Base-by-base conservation (phyloP, 1,140 invertebrate species). In the Whitmania pigra region DNA sequence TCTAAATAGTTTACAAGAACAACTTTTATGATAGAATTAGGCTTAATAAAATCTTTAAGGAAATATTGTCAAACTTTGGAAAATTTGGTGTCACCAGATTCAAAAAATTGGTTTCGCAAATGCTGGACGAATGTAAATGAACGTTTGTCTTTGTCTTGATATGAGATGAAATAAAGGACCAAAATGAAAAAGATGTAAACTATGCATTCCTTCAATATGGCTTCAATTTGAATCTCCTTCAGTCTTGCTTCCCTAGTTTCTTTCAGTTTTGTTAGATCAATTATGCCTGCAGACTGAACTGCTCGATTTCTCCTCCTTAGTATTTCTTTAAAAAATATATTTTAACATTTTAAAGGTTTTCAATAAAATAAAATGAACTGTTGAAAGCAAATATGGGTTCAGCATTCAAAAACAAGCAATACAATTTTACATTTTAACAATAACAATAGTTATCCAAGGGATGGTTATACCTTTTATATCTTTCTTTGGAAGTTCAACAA, bases 221-320 rank as follows among this genome's bases (percentile, higher is more conserved):
- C 77, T 71, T 81, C 82, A 82, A 85, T 84, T 74, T 84, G 78
- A 7, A 85, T 76, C 73, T 85, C 84, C 73, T 83, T 84, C 70
- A 83, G 55, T 29, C 84, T 75, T 15, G 71, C 70, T 71, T 78
- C 76, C 69, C 81, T 76, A 25, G 79, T 75, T 69, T 75, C 74
- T 17, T 77, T 76, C 29, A 82, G 73, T 2, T 75, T 74, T 67
- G 77, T 75, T 3, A 73, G 73, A 73, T 82, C 80, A 25, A 79
- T 78, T 29, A 80, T 79, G 54, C 78, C 67, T 5, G 72, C 74
- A 29, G 78, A 74, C 6, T 77, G 22, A 22, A 63, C 78, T 22
- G 76, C 78, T 49, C 75, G 71, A 53, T 77, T 74, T 36, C 80
- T 71, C 63, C 76, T 75, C 27, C 75, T 69, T 40, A 78, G 77